A percentile compares a stretch with the other conserved stretches of the same genome.
Conservation (phyloP, 2,888 invertebrate genomes). For the Julus scanicus region DNA sequence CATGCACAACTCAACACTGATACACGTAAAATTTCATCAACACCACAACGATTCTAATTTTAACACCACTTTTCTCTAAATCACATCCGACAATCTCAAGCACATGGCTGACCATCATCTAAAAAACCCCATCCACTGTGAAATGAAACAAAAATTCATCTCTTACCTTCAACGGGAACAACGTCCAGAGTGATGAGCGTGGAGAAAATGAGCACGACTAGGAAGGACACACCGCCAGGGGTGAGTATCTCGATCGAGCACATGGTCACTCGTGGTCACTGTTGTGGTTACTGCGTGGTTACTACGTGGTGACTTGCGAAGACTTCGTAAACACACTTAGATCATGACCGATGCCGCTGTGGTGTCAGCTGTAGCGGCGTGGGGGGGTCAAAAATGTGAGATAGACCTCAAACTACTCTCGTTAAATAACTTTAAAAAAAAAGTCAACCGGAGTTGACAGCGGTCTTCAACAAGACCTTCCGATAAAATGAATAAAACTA, state of each 20-base stretch:
- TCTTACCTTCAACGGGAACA: constrained; percentile 34
- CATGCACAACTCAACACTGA: too few relatives aligned
- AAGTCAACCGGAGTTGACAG: too few relatives aligned
- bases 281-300: background rate
- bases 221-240: constrained; percentile 23
- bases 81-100: background rate
- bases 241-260: constrained; percentile 13
- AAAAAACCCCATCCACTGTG: background rate
- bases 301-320: background rate
- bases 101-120: background rate
- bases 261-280: background rate
- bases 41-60: too few relatives aligned
- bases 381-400: background rate
- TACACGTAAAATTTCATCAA: too few relatives aligned
- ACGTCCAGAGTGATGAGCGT: constrained; percentile 36
- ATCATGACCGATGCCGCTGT: background rate
- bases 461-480: too few relatives aligned
- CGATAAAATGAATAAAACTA: too few relatives aligned
- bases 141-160: background rate
- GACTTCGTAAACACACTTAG: background rate
- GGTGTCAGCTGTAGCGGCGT: background rate
- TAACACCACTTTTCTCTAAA: too few relatives aligned
- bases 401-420: background rate
- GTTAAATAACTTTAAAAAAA: background rate
- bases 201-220: constrained; percentile 28